Evolutionary conservation across 2,113 vertebrate species (phyloP), one percentile per base, ranked within the genome.

Genomic region (Cebus imitator): DNA sequence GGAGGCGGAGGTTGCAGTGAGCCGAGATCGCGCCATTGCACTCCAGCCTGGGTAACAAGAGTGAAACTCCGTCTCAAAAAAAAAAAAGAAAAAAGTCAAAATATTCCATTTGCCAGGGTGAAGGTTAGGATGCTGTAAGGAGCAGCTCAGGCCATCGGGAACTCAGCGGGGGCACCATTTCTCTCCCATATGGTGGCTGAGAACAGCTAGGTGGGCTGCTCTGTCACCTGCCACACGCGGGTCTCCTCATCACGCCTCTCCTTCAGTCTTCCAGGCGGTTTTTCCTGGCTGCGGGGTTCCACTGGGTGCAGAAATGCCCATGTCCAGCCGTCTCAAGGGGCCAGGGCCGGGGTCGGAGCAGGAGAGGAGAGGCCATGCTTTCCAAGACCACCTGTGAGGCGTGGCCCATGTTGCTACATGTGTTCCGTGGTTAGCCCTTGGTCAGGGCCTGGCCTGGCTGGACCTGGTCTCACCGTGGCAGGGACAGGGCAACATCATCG

Each of bases 121-220:
- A n/a, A 43, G 32, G 37, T 27, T 1, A 5, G 35, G 76, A 30
- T 1, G 17, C 35, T 5, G 12, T 25, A 30, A 2, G 8, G 8
- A 6, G 4, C 25, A 2, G 13, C 43, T 84, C 82, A 10, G 0
- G 1, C 11, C 0, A 9, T 0, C 8, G 0, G 27, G 82, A 57
- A 4, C 2, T 4, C 0, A 2, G 11, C 1, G 32, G 55, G 13
- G 5, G 2, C 2, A 6, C 6, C 43, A 0, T 11, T 4, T 30
- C 57, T 9, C 55, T 61, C 17, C 5, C n/a, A 8, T 9, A 32
- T 17, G 17, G 2, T 0, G 20, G 75, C 6, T 2, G 35, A 35
- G 48, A 64, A 40, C 5, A 5, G 48, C 35, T 72, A 11, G 66
- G 23, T 13, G 32, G 45, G 20, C 70, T 18, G 45, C 30, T 79